phyloP scores from a whole-genome alignment of 2,888 invertebrate genomes.

The Philopedon plagiatum region DNA sequence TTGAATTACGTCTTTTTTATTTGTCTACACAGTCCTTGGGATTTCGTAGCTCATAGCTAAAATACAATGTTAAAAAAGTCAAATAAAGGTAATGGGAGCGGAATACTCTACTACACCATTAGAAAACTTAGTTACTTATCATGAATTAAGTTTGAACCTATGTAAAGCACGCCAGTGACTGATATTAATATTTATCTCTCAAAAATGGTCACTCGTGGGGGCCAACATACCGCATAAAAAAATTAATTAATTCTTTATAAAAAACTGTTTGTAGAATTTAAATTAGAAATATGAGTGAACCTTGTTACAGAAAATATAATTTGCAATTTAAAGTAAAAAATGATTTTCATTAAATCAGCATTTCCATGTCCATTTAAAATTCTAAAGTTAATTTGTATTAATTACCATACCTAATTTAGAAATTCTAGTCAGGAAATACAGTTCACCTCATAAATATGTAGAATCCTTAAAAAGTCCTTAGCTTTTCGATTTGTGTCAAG shows the following conservation, averaged over 20 bases:
- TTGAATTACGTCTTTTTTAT: no score
- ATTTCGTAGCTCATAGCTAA: no score
- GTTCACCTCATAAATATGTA: slow-evolving; percentile 58
- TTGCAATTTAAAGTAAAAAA: slow-evolving; percentile 18
- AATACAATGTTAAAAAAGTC: no score
- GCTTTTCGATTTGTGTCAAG: not conserved
- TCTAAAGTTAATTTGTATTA: slow-evolving; percentile 56
- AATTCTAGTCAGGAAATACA: slow-evolving; percentile 56
- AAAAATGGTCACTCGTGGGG: no score
- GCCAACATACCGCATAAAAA: no score
- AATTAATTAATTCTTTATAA: not conserved
- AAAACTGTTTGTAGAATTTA: not conserved
- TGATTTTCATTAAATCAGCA: slow-evolving; percentile 18
- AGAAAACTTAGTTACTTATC: no score
- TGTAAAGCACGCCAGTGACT: no score
- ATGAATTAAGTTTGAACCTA: no score
- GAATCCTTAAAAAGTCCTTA: slow-evolving; percentile 39
- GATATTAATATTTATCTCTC: no score
- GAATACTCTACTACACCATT: no score
- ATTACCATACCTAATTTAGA: slow-evolving; percentile 60
- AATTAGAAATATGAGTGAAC: not conserved
- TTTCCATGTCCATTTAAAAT: slow-evolving; percentile 54
- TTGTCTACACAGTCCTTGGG: no score
- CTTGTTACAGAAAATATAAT: not conserved
- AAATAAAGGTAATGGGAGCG: no score